Evolutionary conservation across 2,113 vertebrate genomes (phyloP).

Genomic region (Corvus hawaiiensis): DNA sequence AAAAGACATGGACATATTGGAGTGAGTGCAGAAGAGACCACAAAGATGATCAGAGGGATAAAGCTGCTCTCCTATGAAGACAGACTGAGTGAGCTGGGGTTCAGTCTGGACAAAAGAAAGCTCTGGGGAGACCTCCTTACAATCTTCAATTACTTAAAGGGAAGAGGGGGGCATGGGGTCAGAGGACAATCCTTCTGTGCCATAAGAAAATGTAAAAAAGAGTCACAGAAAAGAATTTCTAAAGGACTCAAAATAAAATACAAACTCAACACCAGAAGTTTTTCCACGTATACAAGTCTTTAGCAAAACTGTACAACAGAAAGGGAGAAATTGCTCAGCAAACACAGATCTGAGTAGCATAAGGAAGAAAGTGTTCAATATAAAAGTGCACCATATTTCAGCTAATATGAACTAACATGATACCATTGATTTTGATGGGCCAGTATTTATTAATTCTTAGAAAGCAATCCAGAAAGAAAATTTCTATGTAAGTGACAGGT

Average conservation of each 20-base stretch:
- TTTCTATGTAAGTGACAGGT: neutral
- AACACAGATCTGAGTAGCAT: neutral
- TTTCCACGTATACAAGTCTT: neutral
- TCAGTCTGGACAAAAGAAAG: neutral
- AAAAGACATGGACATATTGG: too few species aligned
- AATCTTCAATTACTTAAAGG: neutral
- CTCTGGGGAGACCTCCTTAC: neutral
- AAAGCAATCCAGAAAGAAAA: neutral
- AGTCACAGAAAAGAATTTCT: neutral
- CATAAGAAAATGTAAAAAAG: neutral
- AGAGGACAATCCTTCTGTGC: neutral
- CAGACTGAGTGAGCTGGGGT: neutral
- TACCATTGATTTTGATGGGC: neutral
- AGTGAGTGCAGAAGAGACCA: neutral
- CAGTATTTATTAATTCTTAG: neutral
- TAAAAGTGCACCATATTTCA: neutral
- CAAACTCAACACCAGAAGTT: neutral
- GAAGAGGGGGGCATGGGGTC: fast-evolving
- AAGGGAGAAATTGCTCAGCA: neutral
- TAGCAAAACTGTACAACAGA: neutral
- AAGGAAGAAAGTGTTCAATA: neutral
- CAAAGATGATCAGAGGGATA: neutral
- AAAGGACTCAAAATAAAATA: neutral
- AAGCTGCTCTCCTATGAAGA: neutral
- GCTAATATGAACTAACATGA: neutral